Conservation (phyloP, 2,888 invertebrate species). For the Archips crataeganus region DNA sequence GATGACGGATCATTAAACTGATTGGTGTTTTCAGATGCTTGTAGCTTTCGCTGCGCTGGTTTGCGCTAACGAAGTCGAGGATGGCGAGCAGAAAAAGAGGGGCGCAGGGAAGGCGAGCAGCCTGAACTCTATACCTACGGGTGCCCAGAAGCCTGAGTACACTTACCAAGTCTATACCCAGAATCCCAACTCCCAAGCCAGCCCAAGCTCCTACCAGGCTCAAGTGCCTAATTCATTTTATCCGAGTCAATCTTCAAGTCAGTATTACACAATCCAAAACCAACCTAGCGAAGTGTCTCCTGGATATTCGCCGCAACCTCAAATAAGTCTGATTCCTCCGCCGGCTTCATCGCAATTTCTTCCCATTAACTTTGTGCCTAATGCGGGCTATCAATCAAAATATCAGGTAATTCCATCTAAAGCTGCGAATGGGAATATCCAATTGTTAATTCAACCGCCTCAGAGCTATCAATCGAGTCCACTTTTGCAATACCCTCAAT, state of each 20-base stretch:
- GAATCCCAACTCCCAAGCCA: constrained; percentile 59
- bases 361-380: constrained; percentile 76
- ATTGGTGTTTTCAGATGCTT: constrained; percentile 68
- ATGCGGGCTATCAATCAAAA: constrained; percentile 76
- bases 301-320: constrained; percentile 59
- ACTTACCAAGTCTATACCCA: constrained; percentile 75
- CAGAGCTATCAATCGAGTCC: constrained; percentile 57
- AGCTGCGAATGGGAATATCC: constrained; percentile 65
- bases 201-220: constrained; percentile 62
- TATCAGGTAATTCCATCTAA: constrained; percentile 76
- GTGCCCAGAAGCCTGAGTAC: constrained; percentile 79
- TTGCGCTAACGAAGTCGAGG: constrained; percentile 71
- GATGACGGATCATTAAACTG: constrained; percentile 55
- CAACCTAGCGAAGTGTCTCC: constrained; percentile 55
- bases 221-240: constrained; percentile 75
- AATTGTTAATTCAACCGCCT: constrained; percentile 70
- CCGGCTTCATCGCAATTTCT: constrained; percentile 51
- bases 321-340: constrained; percentile 62
- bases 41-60: constrained; percentile 68
- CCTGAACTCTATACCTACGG: constrained; percentile 74
- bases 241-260: constrained; percentile 67
- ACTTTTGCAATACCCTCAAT: constrained; percentile 64
- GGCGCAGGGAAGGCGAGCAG: constrained; percentile 71
- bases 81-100: constrained; percentile 77
- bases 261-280: constrained; percentile 66